phyloP scores from a whole-genome alignment of 2,888 invertebrate species.

The Apoda limacodes region DNA sequence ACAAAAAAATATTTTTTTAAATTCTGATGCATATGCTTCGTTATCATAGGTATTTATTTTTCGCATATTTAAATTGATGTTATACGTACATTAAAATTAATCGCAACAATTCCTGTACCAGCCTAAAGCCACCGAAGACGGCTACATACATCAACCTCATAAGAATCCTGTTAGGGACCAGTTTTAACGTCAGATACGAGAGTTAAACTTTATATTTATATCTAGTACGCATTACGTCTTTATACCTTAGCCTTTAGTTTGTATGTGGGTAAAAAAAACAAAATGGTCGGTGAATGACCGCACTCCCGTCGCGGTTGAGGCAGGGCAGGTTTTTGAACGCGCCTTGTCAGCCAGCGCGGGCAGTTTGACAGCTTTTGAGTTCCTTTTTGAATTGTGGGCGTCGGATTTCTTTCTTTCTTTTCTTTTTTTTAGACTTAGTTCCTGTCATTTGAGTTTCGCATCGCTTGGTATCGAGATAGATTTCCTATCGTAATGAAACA shows the following conservation, averaged over 20 bases:
- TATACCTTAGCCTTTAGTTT: conserved; percentile 46
- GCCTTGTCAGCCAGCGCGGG: conserved; percentile 30
- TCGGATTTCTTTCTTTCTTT: conserved; percentile 32
- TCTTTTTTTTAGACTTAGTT: too few species aligned
- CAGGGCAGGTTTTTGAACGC: conserved; percentile 44
- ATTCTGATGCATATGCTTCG: too few species aligned
- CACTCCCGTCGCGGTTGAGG: conserved; percentile 43
- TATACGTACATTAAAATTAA: too few species aligned
- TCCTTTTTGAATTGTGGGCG: conserved; percentile 61
- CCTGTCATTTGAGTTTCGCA: neutral
- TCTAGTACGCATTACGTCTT: conserved; percentile 34
- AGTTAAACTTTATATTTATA: conserved; percentile 38
- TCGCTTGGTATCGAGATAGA: neutral
- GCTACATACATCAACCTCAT: conserved; percentile 18
- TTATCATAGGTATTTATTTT: too few species aligned
- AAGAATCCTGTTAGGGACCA: conserved; percentile 48
- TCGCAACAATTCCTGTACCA: too few species aligned
- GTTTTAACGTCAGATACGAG: conserved; percentile 46
- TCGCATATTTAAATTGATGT: too few species aligned
- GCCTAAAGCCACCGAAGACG: conserved; percentile 38
- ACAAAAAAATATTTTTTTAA: too few species aligned
- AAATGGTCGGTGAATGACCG: conserved; percentile 56
- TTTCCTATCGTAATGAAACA: too few species aligned
- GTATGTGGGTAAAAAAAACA: conserved; percentile 66
- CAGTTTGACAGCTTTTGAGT: conserved; percentile 67